Evolutionary conservation across 2,113 vertebrate genomes (phyloP).

Genomic region (Trinectes maculatus): DNA sequence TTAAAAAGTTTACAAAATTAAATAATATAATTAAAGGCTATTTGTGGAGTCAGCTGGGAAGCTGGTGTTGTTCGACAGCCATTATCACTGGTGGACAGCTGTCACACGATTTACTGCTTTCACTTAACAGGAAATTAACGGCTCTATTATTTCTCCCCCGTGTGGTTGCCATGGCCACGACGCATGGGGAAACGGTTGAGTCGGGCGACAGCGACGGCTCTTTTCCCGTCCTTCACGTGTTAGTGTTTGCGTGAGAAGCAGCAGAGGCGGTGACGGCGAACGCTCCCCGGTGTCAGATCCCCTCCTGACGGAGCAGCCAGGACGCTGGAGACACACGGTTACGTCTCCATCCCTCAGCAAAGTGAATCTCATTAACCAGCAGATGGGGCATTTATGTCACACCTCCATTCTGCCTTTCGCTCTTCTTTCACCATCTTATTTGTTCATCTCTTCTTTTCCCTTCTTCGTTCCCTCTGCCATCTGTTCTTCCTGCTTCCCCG

Average conservation of each 20-base stretch:
- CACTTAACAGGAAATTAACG: constrained; percentile 17
- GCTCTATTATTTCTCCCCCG: constrained; percentile 6
- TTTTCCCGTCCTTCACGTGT: background rate
- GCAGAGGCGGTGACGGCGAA: background rate
- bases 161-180: constrained; percentile 19
- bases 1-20: no score
- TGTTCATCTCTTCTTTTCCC: constrained; percentile 5
- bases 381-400: constrained; percentile 52
- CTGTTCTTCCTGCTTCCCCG: constrained; percentile 13
- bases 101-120: constrained; percentile 23
- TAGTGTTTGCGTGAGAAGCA: background rate
- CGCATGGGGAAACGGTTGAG: background rate
- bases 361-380: constrained; percentile 27
- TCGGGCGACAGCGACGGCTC: background rate
- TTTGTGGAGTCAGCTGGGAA: background rate
- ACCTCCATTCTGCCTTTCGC: constrained; percentile 28
- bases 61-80: no score
- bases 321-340: constrained; percentile 13
- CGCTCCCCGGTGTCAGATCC: background rate
- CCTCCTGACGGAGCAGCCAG: background rate
- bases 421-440: constrained; percentile 46
- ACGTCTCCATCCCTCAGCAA: constrained; percentile 21
- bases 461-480: constrained; percentile 10
- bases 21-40: background rate
- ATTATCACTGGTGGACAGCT: no score